Base-by-base conservation (phyloP, 2,797 vertebrate genomes). In the Megaceryle alcyon region DNA sequence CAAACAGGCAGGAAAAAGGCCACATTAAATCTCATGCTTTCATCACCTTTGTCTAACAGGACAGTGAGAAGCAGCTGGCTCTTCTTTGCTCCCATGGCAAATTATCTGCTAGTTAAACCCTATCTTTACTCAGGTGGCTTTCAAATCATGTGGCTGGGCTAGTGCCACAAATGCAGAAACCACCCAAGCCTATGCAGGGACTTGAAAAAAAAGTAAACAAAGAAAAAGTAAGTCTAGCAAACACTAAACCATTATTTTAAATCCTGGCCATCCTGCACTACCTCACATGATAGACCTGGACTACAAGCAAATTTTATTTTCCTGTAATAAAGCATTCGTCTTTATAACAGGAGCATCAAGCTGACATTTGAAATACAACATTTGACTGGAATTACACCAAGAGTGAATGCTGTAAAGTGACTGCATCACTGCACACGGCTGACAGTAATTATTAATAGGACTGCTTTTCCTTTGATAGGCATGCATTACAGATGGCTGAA, bases 371-470 rank as follows among this genome's bases (percentile, higher is more conserved):
- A 94, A 94, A 88, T 94, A 82, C 43, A 51, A 64, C 86, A 35
- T 92, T 94, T 93, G 91, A 96, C 93, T 89, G 81, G 57, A 72
- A 93, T 92, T 95, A 97, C 78, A 94, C 31, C 54, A 88, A 64
- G 90, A 95, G 82, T 54, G 64, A 94, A 77, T 19, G 28, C 72
- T 92, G 46, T 48, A 86, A 88, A 88, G 77, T 94, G 81, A 89
- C 90, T 86, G 92, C 85, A 94, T 95, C 82, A 37, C 79, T 96
- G 78, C 71, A 81, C 94, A 91, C 1, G 70, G 29, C 78, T 95
- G 88, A 88, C 73, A 96, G 73, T 75, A 95, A 97, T 95, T 81
- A 97, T 72, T 97, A 97, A 92, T 72, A 57, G 80, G 39, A 63
- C 76, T 59, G 81, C 53, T 97, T 57, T 91, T 94, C 69, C 69